phyloP scores from a whole-genome alignment of 1,140 invertebrate species.

The Homalodisca vitripennis region DNA sequence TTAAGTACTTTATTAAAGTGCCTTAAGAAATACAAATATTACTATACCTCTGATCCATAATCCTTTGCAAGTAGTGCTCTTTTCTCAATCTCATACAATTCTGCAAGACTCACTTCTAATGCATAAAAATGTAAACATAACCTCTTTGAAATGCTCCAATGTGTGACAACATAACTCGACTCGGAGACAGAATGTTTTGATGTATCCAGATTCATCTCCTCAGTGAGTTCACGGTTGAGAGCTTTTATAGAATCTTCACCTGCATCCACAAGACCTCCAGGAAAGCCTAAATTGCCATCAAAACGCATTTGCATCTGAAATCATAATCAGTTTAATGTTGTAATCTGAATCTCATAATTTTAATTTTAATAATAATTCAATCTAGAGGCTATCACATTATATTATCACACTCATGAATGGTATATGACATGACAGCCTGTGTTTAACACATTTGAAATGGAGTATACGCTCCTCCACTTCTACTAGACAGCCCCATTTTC shows the following conservation, averaged over 20 bases:
- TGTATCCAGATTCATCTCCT: slow-evolving; percentile 55
- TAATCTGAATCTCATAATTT: too few species aligned
- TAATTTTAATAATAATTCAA: too few species aligned
- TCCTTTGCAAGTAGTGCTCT: slow-evolving; percentile 46
- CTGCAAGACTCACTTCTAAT: slow-evolving; percentile 49
- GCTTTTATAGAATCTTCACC: slow-evolving; percentile 49
- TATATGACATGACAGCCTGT: too few species aligned
- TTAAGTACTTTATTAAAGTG: background rate
- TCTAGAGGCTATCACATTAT: too few species aligned
- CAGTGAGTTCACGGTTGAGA: slow-evolving; percentile 55
- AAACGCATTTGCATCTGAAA: slow-evolving; percentile 59
- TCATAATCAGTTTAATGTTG: too few species aligned
- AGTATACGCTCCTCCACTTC: too few species aligned
- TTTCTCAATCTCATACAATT: slow-evolving; percentile 49
- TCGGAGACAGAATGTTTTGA: slow-evolving; percentile 36
- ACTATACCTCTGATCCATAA: slow-evolving; percentile 51
- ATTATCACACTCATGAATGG: too few species aligned
- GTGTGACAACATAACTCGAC: slow-evolving; percentile 40
- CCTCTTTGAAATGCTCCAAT: slow-evolving; percentile 44
- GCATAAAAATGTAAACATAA: slow-evolving; percentile 54
- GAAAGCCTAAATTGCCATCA: slow-evolving; percentile 60
- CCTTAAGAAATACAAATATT: slow-evolving; percentile 21
- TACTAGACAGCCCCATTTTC: too few species aligned
- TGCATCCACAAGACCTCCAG: slow-evolving; percentile 55
- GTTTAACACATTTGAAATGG: too few species aligned